These are phyloP conservation scores for Cygnus atratus DNA, from an alignment of 2,113 vertebrate genomes.

Conservation along the genomic window DNA sequence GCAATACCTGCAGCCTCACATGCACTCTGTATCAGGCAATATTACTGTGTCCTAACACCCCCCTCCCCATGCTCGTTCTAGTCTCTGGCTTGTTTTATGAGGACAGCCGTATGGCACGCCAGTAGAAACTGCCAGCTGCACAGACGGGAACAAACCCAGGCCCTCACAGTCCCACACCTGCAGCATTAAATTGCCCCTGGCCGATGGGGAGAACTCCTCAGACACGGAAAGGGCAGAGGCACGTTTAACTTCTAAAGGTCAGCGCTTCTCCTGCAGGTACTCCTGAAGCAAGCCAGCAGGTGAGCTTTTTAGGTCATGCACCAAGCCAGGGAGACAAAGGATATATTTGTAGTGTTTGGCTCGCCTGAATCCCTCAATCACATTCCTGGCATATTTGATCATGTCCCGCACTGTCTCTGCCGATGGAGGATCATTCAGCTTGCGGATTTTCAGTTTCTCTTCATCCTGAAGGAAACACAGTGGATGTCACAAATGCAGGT, in stretches of 20 bases:
- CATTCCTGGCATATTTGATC: constrained; percentile 87
- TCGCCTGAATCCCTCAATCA: constrained; percentile 89
- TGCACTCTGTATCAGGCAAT: rapidly evolving
- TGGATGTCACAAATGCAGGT: not conserved
- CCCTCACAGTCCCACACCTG: not conserved
- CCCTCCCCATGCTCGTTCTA: rapidly evolving
- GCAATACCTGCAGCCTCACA: not conserved
- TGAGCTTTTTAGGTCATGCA: not conserved
- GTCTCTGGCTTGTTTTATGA: not conserved
- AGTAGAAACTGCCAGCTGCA: rapidly evolving
- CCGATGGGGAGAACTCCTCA: not conserved
- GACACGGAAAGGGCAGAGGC: not conserved
- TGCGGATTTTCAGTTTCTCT: constrained; percentile 86
- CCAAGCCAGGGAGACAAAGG: constrained; percentile 73
- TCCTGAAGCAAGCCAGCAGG: not conserved
- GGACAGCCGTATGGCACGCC: not conserved
- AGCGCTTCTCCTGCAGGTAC: not conserved
- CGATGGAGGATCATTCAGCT: constrained; percentile 77
- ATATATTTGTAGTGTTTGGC: constrained; percentile 92
- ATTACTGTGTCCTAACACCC: not conserved
- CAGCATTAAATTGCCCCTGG: not conserved
- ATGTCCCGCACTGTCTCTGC: constrained; percentile 82
- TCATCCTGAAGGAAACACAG: constrained; percentile 82
- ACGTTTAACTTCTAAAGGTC: not conserved
- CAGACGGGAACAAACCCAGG: not conserved